Conservation (phyloP, 1,140 invertebrate species). For the Neocloeon triangulifer region DNA sequence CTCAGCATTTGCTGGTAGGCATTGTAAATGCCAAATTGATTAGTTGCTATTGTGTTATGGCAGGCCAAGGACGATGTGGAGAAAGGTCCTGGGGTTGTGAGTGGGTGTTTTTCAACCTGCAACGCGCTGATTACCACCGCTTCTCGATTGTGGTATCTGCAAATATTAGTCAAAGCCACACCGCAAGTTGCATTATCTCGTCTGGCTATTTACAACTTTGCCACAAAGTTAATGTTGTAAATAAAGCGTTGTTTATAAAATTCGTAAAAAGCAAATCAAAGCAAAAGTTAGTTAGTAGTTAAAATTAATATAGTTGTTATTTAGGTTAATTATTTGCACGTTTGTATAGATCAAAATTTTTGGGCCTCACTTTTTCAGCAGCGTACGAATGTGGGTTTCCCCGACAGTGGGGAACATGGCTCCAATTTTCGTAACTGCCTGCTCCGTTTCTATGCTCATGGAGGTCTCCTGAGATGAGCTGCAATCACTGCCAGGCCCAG, state of each 20-base stretch:
- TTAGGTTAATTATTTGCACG: too few species aligned
- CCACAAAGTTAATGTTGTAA: slow-evolving; percentile 3
- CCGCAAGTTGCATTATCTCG: slow-evolving; percentile 6
- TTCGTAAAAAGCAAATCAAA: too few species aligned
- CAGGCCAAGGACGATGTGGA: slow-evolving; percentile 34
- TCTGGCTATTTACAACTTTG: slow-evolving; percentile 9
- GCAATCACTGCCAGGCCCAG: slow-evolving; percentile 14
- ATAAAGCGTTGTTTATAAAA: slow-evolving; percentile 14
- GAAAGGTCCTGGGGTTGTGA: slow-evolving; percentile 60
- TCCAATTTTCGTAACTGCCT: slow-evolving; percentile 56
- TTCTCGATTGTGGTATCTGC: slow-evolving; percentile 73
- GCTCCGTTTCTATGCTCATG: slow-evolving; percentile 36
- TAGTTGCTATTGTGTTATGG: slow-evolving; percentile 17
- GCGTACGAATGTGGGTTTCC: slow-evolving; percentile 63
- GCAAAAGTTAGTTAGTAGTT: too few species aligned
- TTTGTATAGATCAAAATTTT: slow-evolving; percentile 9
- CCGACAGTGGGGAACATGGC: slow-evolving; percentile 80
- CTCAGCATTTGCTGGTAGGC: too few species aligned
- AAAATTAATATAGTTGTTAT: too few species aligned
- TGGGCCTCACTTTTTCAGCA: slow-evolving; percentile 72
- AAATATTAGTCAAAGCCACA: too few species aligned
- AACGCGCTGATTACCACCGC: slow-evolving; percentile 79
- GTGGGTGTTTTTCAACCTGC: slow-evolving; percentile 79
- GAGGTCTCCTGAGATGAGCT: slow-evolving; percentile 37
- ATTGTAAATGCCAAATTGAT: too few species aligned